Evolutionary conservation across 2,113 vertebrate species (phyloP).

Genomic region (Cochlearius cochlearius): DNA sequence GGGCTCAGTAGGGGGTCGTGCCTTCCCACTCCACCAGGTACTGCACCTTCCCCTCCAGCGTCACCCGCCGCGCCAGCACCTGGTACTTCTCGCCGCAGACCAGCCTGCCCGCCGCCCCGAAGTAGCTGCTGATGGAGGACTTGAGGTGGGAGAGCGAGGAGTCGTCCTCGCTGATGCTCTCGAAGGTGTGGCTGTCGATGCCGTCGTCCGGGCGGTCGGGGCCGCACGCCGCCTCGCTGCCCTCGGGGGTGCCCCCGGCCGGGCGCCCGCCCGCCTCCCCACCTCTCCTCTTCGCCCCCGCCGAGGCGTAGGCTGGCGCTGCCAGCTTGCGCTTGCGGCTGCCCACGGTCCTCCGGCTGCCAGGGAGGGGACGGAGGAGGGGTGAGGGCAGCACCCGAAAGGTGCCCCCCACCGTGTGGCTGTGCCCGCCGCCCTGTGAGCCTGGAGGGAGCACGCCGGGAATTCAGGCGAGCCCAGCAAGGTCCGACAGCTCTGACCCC

Average conservation of each 20-base stretch:
- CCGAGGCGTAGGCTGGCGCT: slow-evolving; percentile 73
- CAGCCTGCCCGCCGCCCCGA: slow-evolving; percentile 86
- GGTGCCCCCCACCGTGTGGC: fast-evolving
- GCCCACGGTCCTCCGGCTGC: slow-evolving; percentile 81
- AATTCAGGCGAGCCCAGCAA: background rate
- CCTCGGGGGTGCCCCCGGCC: slow-evolving; percentile 41
- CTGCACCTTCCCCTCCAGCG: slow-evolving; percentile 89
- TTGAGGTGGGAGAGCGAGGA: slow-evolving; percentile 89
- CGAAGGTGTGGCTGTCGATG: slow-evolving; percentile 82
- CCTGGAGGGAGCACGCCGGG: fast-evolving
- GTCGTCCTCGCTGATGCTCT: slow-evolving; percentile 86
- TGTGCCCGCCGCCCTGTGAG: background rate
- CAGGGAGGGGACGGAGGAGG: background rate
- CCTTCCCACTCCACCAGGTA: slow-evolving; percentile 97
- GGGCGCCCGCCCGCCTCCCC: slow-evolving; percentile 51
- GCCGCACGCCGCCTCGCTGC: slow-evolving; percentile 59
- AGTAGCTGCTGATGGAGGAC: slow-evolving; percentile 93
- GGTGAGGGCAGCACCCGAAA: background rate
- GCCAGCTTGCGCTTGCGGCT: slow-evolving; percentile 92
- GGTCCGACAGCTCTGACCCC: fast-evolving
- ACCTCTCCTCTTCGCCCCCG: slow-evolving; percentile 72
- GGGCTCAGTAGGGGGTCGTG: slow-evolving; percentile 86
- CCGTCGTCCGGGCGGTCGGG: slow-evolving; percentile 66
- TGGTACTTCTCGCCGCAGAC: slow-evolving; percentile 93
- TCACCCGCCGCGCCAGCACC: slow-evolving; percentile 90